These are phyloP conservation scores for Ara ararauna DNA, from an alignment of 2,797 vertebrate genomes.

Conservation along the genomic window DNA sequence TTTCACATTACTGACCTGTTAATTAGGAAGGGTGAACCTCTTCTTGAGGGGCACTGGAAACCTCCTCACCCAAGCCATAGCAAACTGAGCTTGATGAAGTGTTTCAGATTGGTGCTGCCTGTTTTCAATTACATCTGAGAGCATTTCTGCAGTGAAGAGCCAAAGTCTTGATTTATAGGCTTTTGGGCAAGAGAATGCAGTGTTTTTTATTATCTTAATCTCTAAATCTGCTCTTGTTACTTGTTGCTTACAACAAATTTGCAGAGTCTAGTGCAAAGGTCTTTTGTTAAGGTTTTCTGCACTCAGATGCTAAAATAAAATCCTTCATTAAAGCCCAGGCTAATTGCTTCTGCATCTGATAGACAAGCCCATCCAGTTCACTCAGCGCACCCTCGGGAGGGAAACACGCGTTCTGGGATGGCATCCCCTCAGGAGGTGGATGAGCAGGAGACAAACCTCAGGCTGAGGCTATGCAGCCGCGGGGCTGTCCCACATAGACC, in stretches of 20 bases:
- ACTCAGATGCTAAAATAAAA: slow-evolving; percentile 14
- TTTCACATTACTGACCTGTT: not conserved
- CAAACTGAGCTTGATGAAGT: not conserved
- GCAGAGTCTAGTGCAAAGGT: slow-evolving; percentile 6
- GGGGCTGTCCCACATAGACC: not conserved
- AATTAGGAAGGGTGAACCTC: not conserved
- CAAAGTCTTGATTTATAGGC: slow-evolving; percentile 63
- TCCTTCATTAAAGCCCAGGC: not conserved
- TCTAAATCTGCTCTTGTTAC: slow-evolving; percentile 54
- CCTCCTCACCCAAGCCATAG: not conserved
- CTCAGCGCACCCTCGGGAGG: not conserved
- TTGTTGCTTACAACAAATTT: slow-evolving; percentile 51
- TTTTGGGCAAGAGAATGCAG: slow-evolving; percentile 53
- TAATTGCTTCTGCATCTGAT: slow-evolving; percentile 26
- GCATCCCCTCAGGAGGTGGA: not conserved
- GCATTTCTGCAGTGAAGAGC: slow-evolving; percentile 31
- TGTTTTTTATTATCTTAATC: slow-evolving; percentile 62
- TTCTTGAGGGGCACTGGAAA: not conserved
- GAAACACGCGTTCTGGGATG: accelerated
- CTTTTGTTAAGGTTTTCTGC: slow-evolving; percentile 29
- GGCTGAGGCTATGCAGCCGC: not conserved
- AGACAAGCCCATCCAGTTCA: not conserved
- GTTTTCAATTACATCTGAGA: slow-evolving; percentile 49
- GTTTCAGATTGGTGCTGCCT: not conserved
- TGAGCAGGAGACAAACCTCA: not conserved